Conservation (phyloP, 1,140 invertebrate species). For the Drosophila insularis region DNA sequence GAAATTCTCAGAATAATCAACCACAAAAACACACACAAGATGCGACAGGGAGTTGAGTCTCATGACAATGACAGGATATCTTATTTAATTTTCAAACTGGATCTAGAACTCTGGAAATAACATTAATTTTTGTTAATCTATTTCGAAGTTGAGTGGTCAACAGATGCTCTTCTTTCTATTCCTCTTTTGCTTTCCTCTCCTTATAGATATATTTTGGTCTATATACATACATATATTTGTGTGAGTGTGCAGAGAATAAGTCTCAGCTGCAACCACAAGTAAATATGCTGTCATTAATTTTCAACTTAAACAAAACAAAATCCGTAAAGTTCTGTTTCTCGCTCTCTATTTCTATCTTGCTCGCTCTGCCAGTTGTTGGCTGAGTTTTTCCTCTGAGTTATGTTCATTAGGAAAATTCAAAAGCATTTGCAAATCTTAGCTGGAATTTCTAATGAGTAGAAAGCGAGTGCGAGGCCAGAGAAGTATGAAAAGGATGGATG, state of each 20-base stretch:
- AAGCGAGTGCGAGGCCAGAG: not conserved
- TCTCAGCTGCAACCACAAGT: slow-evolving; percentile 61
- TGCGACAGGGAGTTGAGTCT: not conserved
- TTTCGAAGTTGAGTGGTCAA: slow-evolving; percentile 64
- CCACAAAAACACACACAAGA: slow-evolving; percentile 30
- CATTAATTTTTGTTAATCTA: slow-evolving; percentile 81
- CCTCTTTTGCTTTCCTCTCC: not conserved
- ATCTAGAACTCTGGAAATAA: slow-evolving; percentile 50
- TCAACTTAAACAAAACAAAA: slow-evolving; percentile 64
- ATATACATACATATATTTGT: not conserved
- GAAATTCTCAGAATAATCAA: slow-evolving; percentile 44
- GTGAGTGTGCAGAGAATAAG: not conserved
- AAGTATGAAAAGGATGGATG: not conserved
- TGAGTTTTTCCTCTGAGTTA: slow-evolving; percentile 56
- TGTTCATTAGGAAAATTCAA: slow-evolving; percentile 78
- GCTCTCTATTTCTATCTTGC: slow-evolving; percentile 1
- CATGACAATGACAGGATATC: slow-evolving; percentile 74
- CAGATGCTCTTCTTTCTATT: slow-evolving; percentile 16
- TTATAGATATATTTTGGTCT: not conserved
- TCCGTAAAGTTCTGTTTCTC: slow-evolving; percentile 44
- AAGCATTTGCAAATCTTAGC: slow-evolving; percentile 49
- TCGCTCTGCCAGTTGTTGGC: slow-evolving; percentile 24
- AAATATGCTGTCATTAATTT: slow-evolving; percentile 80
- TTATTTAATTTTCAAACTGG: slow-evolving; percentile 67
- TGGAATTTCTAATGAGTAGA: slow-evolving; percentile 68